These are phyloP conservation scores for Triplophysa siluroides DNA, from an alignment of 2,113 vertebrate genomes.

Conservation along the genomic window DNA sequence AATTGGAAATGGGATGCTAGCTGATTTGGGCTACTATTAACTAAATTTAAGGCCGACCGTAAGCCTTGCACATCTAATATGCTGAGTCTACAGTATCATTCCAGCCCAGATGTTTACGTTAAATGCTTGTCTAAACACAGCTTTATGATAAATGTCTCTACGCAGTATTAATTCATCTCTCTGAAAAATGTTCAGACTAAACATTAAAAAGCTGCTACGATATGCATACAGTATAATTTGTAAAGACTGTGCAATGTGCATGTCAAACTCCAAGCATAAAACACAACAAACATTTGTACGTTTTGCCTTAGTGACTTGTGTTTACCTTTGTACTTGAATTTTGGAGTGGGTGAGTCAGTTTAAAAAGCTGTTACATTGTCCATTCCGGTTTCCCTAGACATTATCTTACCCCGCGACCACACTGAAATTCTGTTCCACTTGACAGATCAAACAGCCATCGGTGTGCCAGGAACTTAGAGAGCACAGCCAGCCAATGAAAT, in stretches of 20 bases:
- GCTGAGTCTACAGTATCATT: slow-evolving; percentile 16
- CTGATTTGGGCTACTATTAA: slow-evolving; percentile 13
- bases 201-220: neutral
- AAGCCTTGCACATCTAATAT: neutral
- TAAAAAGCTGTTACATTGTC: slow-evolving; percentile 21
- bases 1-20: slow-evolving; percentile 23
- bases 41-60: neutral
- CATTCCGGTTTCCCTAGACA: slow-evolving; percentile 23
- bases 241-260: neutral
- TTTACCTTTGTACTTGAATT: slow-evolving; percentile 25
- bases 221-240: neutral
- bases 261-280: neutral
- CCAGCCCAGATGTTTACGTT: slow-evolving; percentile 19
- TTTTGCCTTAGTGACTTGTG: slow-evolving; percentile 23
- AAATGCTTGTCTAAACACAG: slow-evolving; percentile 29
- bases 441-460: slow-evolving; percentile 34
- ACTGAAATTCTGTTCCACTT: slow-evolving; percentile 12
- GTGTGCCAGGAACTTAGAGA: slow-evolving; percentile 12
- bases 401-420: slow-evolving; percentile 1
- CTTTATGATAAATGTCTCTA: slow-evolving; percentile 22
- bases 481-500: neutral
- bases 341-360: neutral
- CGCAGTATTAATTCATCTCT: slow-evolving; percentile 21
- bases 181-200: neutral
- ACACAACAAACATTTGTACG: neutral